Base-by-base conservation (phyloP, 2,113 vertebrate species). In the Atlantisia rogersi region DNA sequence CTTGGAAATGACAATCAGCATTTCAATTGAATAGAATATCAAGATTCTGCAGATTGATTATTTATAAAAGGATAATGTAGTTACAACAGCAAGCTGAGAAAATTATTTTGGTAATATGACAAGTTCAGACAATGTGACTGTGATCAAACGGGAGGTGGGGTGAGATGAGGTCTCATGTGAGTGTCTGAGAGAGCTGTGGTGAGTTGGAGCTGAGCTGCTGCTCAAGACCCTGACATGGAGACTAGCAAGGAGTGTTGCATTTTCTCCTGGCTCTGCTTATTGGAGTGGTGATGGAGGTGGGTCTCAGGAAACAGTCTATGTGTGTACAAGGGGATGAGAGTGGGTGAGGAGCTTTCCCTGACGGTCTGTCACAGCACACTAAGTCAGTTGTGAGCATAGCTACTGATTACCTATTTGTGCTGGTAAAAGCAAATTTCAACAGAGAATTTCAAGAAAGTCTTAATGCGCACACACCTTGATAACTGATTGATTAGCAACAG, bases 31-130 rank as follows among this genome's bases (percentile, higher is more conserved):
- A 64, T 8, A 50, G 53, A 87, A 67, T 63, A 84, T 12, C 56
- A 85, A 82, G 62, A 82, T 75, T 82, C 60, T 67, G 20, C 55
- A 78, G 86, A 78, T 69, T 28, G 50, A 39, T 26, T 90, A 88
- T 82, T 73, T 91, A 88, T 46, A 52, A 50, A 74, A 88, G 25
- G 17, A 40, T 56, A 78, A 65, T 37, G 21, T 3, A 69, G 46
- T 71, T 71, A 67, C 79, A 91, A 64, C 17, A 81, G 28, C 3
- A 16, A 86, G 63, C 28, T 63, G 64, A 42, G 58, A 89, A 85
- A 76, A 79, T 86, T 2, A 67, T 79, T 26, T 39, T 48, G 55
- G 40, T 55, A 82, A 80, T 59, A 24, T 16, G 8, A 58, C 29
- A 79, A 50, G 40, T n/a, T 82, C 50, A 62, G 75, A 71, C 53